A percentile compares a stretch with the other conserved stretches of the same genome.
phyloP scores from a whole-genome alignment of 2,797 vertebrate species.

The Dendrocincla fuliginosa region DNA sequence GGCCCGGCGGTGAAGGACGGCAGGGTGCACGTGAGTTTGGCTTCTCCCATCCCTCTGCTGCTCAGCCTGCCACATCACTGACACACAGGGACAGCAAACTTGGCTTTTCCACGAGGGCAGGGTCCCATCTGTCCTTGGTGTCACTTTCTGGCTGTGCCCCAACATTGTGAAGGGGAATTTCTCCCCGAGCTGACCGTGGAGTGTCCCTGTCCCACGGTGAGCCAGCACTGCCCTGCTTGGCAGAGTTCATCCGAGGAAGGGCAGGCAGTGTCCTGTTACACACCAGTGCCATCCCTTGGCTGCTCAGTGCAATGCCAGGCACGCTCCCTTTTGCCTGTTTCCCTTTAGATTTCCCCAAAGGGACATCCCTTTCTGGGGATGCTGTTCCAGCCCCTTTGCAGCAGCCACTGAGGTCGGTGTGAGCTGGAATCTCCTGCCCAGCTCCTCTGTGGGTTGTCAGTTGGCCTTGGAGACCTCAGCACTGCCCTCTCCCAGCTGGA shows the following conservation, averaged over 20 bases:
- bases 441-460: not conserved
- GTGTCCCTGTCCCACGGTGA: not conserved
- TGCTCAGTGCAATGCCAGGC: not conserved
- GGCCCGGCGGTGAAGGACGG: conserved; percentile 93
- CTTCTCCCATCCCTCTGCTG: not conserved
- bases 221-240: not conserved
- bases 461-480: not conserved
- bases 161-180: not conserved
- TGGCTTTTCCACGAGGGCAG: not conserved
- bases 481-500: not conserved
- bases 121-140: not conserved
- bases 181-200: not conserved
- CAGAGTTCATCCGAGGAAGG: not conserved
- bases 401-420: accelerated
- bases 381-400: not conserved
- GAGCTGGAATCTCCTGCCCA: not conserved
- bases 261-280: not conserved
- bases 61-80: not conserved
- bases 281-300: conserved; percentile 64
- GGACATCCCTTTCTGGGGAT: not conserved
- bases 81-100: too few relatives aligned
- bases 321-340: not conserved
- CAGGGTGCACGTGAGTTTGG: conserved; percentile 88
- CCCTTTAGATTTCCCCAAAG: not conserved
- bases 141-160: not conserved